Conservation (phyloP, 2,113 vertebrate genomes). For the Sterrhoptilus dennistouni region DNA sequence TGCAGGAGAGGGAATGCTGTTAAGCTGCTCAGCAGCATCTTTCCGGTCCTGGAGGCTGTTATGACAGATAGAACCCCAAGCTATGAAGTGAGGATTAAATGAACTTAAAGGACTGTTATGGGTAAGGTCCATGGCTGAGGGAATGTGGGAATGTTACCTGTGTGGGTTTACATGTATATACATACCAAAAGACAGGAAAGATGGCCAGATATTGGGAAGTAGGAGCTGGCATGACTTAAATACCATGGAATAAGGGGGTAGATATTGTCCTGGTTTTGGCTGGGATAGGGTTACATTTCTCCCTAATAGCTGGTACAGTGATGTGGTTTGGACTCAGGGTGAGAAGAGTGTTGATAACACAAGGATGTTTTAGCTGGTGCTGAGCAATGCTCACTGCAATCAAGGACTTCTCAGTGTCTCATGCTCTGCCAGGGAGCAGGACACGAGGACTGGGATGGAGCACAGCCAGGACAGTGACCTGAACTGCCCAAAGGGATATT, state of each 20-base stretch:
- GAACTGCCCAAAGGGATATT: not conserved
- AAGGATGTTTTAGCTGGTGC: not conserved
- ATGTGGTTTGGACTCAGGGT: not conserved
- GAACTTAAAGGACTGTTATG: not conserved
- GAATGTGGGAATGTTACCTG: not conserved
- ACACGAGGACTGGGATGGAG: not conserved
- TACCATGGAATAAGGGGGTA: not conserved
- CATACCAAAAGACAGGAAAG: not conserved
- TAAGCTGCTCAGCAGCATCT: not conserved
- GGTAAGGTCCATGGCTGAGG: not conserved
- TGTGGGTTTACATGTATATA: not conserved
- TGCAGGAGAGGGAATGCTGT: not conserved
- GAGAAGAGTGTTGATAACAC: not conserved
- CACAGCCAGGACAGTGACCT: not conserved
- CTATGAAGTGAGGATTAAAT: not conserved
- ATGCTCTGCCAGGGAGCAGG: not conserved
- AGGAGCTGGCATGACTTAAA: not conserved
- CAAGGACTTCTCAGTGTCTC: not conserved
- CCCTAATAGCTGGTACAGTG: not conserved
- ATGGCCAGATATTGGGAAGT: not conserved
- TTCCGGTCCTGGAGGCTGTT: not conserved
- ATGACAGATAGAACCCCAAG: rapidly evolving
- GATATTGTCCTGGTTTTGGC: not conserved
- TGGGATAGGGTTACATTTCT: not conserved
- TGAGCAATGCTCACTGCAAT: not conserved